phyloP scores from a whole-genome alignment of 2,797 vertebrate genomes.

The Pseudomugil tenellus region DNA sequence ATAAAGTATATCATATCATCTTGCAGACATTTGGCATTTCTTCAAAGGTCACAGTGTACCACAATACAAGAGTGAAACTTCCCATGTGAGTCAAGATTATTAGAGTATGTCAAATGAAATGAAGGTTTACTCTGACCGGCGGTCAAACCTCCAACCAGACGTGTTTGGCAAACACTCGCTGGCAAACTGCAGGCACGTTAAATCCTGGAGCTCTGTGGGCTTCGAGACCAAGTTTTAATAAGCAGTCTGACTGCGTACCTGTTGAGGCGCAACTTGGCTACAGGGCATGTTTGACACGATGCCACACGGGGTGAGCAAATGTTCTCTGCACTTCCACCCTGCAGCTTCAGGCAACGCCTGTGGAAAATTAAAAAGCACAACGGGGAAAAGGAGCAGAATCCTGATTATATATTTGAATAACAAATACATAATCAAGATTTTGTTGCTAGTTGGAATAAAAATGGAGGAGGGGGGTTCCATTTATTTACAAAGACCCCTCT shows the following conservation, averaged over 20 bases:
- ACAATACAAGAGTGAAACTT: background rate
- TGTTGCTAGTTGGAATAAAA: slow-evolving; percentile 31
- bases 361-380: slow-evolving; percentile 29
- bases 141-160: slow-evolving; percentile 23
- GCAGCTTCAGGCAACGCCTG: slow-evolving; percentile 17
- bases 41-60: background rate
- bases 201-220: slow-evolving; percentile 26
- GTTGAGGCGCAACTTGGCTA: slow-evolving; percentile 49
- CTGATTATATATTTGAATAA: slow-evolving; percentile 35
- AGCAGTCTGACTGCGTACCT: slow-evolving; percentile 48
- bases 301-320: slow-evolving; percentile 42
- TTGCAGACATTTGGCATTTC: background rate
- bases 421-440: slow-evolving; percentile 35
- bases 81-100: slow-evolving; percentile 17
- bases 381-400: slow-evolving; percentile 2
- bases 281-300: slow-evolving; percentile 56
- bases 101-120: slow-evolving; percentile 10
- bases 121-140: slow-evolving; percentile 8
- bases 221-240: slow-evolving; percentile 60
- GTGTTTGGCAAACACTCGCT: slow-evolving; percentile 10
- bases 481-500: slow-evolving; percentile 38
- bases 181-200: slow-evolving; percentile 9
- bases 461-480: slow-evolving; percentile 33
- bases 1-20: background rate
- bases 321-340: slow-evolving; percentile 29